These are phyloP conservation scores for Fringilla coelebs DNA, from an alignment of 2,797 vertebrate species.

Conservation along the genomic window DNA sequence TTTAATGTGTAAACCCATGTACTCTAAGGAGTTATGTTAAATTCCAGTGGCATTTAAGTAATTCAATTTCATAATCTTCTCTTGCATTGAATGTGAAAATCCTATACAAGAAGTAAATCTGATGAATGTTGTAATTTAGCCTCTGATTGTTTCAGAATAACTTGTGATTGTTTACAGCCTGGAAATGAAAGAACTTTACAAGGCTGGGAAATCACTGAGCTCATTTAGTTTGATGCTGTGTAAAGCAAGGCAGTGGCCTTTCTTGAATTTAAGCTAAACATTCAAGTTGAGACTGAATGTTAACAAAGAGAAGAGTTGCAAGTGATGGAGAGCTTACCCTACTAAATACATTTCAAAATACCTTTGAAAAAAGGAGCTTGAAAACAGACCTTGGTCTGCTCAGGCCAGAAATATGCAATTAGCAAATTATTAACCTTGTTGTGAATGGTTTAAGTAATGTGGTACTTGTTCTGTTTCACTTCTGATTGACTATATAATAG, in stretches of 20 bases:
- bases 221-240: neutral
- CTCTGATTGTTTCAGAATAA: neutral
- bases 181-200: neutral
- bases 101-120: neutral
- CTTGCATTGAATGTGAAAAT: neutral
- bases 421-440: constrained; percentile 40
- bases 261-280: neutral
- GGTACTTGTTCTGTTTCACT: constrained; percentile 1
- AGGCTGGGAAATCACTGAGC: neutral
- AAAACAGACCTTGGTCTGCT: constrained; percentile 5
- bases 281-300: neutral
- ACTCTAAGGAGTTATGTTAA: neutral
- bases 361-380: neutral
- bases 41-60: neutral
- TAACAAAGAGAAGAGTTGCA: neutral
- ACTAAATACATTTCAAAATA: neutral
- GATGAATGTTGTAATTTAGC: neutral
- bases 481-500: constrained; percentile 19
- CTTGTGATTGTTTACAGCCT: neutral
- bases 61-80: neutral
- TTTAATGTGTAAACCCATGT: neutral
- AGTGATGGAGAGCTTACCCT: neutral
- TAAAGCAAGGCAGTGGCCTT: neutral
- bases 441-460: neutral
- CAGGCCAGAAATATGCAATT: neutral